A percentile compares a stretch with the other conserved stretches of the same genome.
Conservation (phyloP, 2,888 invertebrate species). For the Caenorhabditis doughertyi region DNA sequence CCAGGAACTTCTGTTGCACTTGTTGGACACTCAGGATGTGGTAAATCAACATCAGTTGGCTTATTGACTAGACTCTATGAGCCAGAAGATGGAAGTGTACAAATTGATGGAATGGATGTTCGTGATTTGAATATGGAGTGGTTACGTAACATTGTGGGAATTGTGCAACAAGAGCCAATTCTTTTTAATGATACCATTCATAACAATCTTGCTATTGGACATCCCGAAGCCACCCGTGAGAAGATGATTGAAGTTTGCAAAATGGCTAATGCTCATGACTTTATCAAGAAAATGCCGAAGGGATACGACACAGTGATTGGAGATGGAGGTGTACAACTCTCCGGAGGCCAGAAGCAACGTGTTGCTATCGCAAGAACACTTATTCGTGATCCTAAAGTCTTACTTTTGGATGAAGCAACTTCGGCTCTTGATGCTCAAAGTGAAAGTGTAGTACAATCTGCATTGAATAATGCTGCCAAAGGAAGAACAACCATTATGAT, state of each 20-base stretch:
- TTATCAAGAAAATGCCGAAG: conserved; percentile 75
- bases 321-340: conserved; percentile 79
- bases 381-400: conserved; percentile 72
- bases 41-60: conserved; percentile 75
- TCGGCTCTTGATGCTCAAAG: conserved; percentile 88
- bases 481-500: conserved; percentile 77
- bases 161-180: conserved; percentile 79
- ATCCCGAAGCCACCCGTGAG: conserved; percentile 67
- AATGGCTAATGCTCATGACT: conserved; percentile 80
- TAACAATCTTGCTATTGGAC: conserved; percentile 72
- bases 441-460: conserved; percentile 88
- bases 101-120: conserved; percentile 76
- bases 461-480: conserved; percentile 74
- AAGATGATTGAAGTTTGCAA: conserved; percentile 76
- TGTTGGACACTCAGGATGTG: conserved; percentile 75
- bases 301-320: conserved; percentile 78
- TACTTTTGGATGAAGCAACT: conserved; percentile 86
- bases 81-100: conserved; percentile 67
- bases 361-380: conserved; percentile 76
- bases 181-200: conserved; percentile 77
- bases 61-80: conserved; percentile 72
- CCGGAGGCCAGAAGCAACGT: conserved; percentile 78
- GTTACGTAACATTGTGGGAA: conserved; percentile 75
- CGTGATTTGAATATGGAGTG: conserved; percentile 71
- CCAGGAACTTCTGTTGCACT: conserved; percentile 74